A percentile compares a stretch with the other conserved stretches of the same genome.
Conservation (phyloP, 1,140 invertebrate genomes). For the Drosophila erecta region DNA sequence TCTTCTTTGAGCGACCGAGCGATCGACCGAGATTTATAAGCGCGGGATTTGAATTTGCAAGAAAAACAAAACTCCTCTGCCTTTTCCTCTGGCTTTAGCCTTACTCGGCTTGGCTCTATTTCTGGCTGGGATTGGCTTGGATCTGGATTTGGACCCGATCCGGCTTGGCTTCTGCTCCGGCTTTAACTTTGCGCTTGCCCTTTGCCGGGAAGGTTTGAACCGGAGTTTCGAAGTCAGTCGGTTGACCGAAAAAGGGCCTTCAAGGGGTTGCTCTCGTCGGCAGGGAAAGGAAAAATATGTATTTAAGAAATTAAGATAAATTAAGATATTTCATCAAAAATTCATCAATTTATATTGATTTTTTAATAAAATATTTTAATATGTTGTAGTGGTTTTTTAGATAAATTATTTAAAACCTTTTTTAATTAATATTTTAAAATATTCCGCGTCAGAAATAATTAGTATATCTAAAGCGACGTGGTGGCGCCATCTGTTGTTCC, state of each 20-base stretch:
- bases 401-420: neutral
- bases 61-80: constrained; percentile 57
- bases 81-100: constrained; percentile 24
- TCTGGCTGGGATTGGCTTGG: constrained; percentile 37
- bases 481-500: constrained; percentile 35
- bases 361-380: no score
- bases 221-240: constrained; percentile 62
- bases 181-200: constrained; percentile 44
- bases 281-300: no score
- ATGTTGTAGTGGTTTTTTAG: no score
- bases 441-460: neutral
- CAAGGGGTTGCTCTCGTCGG: neutral
- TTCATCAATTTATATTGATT: no score
- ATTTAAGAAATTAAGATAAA: neutral
- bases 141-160: constrained; percentile 24
- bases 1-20: constrained; percentile 9
- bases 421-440: no score
- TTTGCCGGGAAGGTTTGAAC: constrained; percentile 17
- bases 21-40: constrained; percentile 36
- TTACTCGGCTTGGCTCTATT: constrained; percentile 9
- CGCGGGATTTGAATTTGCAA: constrained; percentile 68
- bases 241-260: constrained; percentile 9
- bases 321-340: neutral
- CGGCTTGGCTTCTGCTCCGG: constrained; percentile 35
- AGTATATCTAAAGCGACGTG: neutral